Conservation (phyloP, 2,888 invertebrate species). For the Elaeidobius kamerunicus region DNA sequence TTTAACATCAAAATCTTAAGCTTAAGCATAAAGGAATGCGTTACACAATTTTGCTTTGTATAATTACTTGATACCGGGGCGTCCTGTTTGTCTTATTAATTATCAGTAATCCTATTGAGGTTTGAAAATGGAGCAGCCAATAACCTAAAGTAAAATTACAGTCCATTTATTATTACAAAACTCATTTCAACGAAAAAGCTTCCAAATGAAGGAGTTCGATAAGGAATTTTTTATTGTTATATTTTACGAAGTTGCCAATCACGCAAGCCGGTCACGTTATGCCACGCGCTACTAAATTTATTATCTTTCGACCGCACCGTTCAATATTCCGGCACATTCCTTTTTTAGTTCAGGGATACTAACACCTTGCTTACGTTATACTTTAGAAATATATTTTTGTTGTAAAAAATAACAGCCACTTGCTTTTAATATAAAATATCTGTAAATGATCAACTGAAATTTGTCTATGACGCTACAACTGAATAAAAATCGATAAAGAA, state of each 20-base stretch:
- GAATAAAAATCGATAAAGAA: not conserved
- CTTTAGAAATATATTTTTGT: conserved; percentile 17
- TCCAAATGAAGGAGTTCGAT: conserved; percentile 29
- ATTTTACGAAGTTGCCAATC: conserved; percentile 30
- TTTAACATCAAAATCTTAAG: no score
- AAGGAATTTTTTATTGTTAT: conserved; percentile 32
- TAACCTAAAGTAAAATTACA: conserved; percentile 20
- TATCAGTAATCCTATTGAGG: not conserved
- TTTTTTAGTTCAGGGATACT: conserved; percentile 20
- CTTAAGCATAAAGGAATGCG: no score
- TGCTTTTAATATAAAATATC: no score
- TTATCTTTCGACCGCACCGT: conserved; percentile 28
- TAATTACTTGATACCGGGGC: no score
- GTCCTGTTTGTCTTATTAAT: not conserved
- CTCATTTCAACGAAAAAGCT: conserved; percentile 23
- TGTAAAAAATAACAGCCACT: no score
- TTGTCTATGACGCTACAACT: no score
- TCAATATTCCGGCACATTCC: conserved; percentile 28
- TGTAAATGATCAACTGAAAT: no score
- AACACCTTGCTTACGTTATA: conserved; percentile 24
- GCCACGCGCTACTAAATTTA: conserved; percentile 31
- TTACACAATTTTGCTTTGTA: no score
- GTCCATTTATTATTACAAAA: conserved; percentile 26
- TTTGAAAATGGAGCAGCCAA: conserved; percentile 2
- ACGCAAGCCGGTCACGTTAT: conserved; percentile 31